Base-by-base conservation (phyloP, 2,113 vertebrate species). In the Bubo bubo region DNA sequence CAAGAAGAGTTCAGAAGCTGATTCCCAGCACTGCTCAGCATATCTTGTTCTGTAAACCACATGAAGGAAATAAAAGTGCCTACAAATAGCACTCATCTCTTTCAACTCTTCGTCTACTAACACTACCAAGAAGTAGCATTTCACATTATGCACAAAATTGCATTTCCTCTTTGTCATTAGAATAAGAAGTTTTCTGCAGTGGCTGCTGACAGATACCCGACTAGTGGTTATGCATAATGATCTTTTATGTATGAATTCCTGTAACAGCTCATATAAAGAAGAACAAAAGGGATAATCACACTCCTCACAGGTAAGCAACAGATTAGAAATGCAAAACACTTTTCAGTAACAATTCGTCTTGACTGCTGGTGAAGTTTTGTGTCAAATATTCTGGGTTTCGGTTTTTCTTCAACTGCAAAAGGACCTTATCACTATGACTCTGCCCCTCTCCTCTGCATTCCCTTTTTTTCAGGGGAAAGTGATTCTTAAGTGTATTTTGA, bases 151-250 rank as follows among this genome's bases (percentile, higher is more conserved):
- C 49, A 79, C 30, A 35, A 13, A 21, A 11, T 1, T 49, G 4
- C 8, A 27, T 81, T 81, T 91, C 7, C 3, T 8, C 22, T 59
- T 18, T 70, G 22, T 37, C 45, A 26, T 50, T 68, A 62, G 21
- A 91, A 63, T 4, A 63, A 43, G 16, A 73, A 66, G 8, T 3
- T 68, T 79, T 62, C 62, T 66, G 12, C 34, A 79, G 19, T 9
- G 58, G 12, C 17, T 76, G 5, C 49, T 79, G 63, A 60, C 7
- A 1, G 34, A 34, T 55, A 60, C 2, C 2, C 0, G 0, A 50
- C 15, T 27, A 37, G 24, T 14, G 5, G 27, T 93, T 79, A 14
- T 0, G 0, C 4, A 28, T 34, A 43, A 18, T 7, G 9, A 20
- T 5, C 7, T 72, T 71, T 4, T 15, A 14, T 6, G 3, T 32